These are phyloP conservation scores for Lithophane leautieri DNA, from an alignment of 2,888 invertebrate species.

Conservation along the genomic window DNA sequence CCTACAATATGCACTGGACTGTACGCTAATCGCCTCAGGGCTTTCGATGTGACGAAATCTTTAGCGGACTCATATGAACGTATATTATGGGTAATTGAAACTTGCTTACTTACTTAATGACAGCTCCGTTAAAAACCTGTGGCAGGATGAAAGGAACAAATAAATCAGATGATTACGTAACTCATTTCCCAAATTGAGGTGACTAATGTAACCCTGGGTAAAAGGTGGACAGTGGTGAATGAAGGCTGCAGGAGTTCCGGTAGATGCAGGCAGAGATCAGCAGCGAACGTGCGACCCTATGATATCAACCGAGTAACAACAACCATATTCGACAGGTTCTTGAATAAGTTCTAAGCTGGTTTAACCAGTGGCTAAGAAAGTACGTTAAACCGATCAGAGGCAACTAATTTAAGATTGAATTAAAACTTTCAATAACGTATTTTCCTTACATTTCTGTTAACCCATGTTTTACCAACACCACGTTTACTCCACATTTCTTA, in stretches of 20 bases:
- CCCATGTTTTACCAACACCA: background rate
- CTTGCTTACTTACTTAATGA: background rate
- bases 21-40: conserved; percentile 44
- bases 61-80: conserved; percentile 10
- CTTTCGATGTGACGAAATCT: conserved; percentile 43
- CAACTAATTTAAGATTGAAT: background rate
- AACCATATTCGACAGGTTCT: background rate
- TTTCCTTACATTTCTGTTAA: conserved; percentile 24
- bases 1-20: conserved; percentile 40
- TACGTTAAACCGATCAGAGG: background rate
- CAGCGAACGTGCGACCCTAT: no score
- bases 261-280: background rate
- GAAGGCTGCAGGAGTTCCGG: background rate
- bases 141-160: background rate
- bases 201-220: background rate
- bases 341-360: background rate
- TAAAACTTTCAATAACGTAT: conserved; percentile 21
- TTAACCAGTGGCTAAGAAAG: background rate
- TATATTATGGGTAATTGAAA: background rate
- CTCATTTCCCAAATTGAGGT: background rate
- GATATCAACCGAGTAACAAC: background rate
- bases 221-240: background rate
- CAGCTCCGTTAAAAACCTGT: background rate
- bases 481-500: conserved; percentile 29
- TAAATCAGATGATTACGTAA: no score